Evolutionary conservation across 2,888 invertebrate species (phyloP).

Genomic region (Esperia sulphurella): DNA sequence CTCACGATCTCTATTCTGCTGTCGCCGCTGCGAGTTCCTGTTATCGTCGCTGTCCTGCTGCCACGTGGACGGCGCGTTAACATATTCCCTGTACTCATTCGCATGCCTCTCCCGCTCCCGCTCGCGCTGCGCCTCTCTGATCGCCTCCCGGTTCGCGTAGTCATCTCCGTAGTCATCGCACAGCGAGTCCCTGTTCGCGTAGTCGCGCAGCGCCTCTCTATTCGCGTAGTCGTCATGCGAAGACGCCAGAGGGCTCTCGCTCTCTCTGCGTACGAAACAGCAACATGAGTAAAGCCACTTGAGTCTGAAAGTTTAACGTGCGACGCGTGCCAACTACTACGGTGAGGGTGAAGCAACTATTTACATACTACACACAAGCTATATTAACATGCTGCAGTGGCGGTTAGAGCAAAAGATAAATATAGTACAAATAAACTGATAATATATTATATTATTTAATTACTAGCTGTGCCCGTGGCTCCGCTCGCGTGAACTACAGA

Average conservation of each 20-base stretch:
- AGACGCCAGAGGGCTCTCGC: conserved; percentile 65
- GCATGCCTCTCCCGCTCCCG: conserved; percentile 46
- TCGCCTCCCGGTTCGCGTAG: conserved; percentile 73
- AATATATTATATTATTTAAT: too few relatives aligned
- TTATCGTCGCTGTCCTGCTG: conserved; percentile 58
- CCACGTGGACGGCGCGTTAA: conserved; percentile 68
- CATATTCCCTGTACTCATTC: conserved; percentile 69
- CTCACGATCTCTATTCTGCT: conserved; percentile 50
- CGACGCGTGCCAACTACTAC: conserved; percentile 20
- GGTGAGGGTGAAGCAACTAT: neutral
- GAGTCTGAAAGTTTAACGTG: conserved; percentile 62
- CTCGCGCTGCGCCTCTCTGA: conserved; percentile 70
- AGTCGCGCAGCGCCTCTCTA: conserved; percentile 64
- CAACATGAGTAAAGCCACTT: conserved; percentile 73
- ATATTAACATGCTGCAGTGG: neutral
- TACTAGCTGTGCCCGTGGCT: too few relatives aligned
- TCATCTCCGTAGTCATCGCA: conserved; percentile 74
- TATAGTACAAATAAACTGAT: too few relatives aligned
- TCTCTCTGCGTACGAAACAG: conserved; percentile 75
- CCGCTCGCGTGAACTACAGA: too few relatives aligned
- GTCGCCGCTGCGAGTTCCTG: conserved; percentile 62
- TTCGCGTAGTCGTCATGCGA: conserved; percentile 72
- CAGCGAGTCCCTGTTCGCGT: conserved; percentile 67
- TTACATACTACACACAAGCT: neutral
- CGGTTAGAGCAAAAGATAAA: neutral